These are phyloP conservation scores for Drosophila hydei DNA, from an alignment of 1,140 invertebrate species.

Conservation along the genomic window DNA sequence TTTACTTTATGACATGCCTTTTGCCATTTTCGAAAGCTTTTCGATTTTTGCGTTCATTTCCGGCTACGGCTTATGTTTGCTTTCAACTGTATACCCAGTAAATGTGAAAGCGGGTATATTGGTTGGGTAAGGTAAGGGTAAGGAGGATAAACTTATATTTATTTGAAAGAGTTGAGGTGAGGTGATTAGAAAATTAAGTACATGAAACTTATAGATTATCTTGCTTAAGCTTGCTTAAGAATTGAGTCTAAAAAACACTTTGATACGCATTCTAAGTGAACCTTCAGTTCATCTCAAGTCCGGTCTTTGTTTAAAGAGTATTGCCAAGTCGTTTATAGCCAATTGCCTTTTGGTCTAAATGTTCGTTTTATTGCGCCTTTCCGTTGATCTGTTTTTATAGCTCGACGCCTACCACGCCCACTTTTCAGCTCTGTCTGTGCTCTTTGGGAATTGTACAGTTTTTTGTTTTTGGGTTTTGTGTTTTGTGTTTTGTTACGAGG, in stretches of 20 bases:
- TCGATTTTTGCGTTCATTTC: slow-evolving; percentile 54
- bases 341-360: slow-evolving; percentile 24
- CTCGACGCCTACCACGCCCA: slow-evolving; percentile 27
- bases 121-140: no score
- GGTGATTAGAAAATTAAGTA: no score
- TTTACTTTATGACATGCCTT: slow-evolving; percentile 51
- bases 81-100: slow-evolving; percentile 16
- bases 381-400: slow-evolving; percentile 65
- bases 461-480: slow-evolving; percentile 25
- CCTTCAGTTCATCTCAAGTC: no score
- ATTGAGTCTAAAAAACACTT: no score
- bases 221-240: no score
- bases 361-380: slow-evolving; percentile 5
- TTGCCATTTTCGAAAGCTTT: slow-evolving; percentile 43
- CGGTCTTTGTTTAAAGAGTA: not conserved
- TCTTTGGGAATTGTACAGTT: slow-evolving; percentile 5
- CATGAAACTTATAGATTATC: no score
- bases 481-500: slow-evolving; percentile 59
- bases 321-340: slow-evolving; percentile 14
- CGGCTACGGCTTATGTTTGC: slow-evolving; percentile 28
- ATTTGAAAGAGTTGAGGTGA: no score
- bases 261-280: no score
- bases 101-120: not conserved
- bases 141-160: no score
- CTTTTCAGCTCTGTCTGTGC: slow-evolving; percentile 25